Base-by-base conservation (phyloP, 2,113 vertebrate genomes). In the Cephalopholis sonnerati region DNA sequence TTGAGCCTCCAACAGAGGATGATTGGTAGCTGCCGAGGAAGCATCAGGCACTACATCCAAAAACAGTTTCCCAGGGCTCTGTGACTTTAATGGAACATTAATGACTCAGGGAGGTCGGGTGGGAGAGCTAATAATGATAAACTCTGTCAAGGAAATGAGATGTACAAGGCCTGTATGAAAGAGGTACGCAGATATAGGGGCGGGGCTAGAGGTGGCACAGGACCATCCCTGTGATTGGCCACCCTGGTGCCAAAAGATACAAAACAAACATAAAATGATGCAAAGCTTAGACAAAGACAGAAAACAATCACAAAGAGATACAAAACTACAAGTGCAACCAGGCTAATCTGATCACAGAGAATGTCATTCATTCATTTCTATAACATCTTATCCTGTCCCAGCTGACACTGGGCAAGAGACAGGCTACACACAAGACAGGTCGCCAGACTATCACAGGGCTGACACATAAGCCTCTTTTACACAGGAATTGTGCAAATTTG, bases 21-120 rank as follows among this genome's bases (percentile, higher is more conserved):
- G 59, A 74, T 62, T 44, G 50, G 39, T 58, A 41, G 58, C 41
- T 57, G 29, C 27, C 25, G 22, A 36, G 15, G 64, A 70, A 80
- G n/a, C 24, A 75, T 75, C 57, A 64, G 29, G 50, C 36, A 39
- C 58, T n/a, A 2, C 22, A 15, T 59, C 53, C 51, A 41, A 27
- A 48, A 27, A 24, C 13, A 17, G 36, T 59, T 32, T 62, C 24
- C 32, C 16, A 69, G 2, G 25, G 58, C 46, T 75, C 7, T 36
- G 24, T 16, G 27, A 24, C 51, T 39, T 58, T 25, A 74, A 65
- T 65, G 50, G 41, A 29, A 39, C 39, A 25, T 5, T 64, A 32
- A 65, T 72, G 18, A 73, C 51, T 50, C 39, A 18, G 1, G 27
- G 20, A 15, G 7, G 4, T 22, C 24, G 2, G n/a, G 29, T 32